phyloP scores from a whole-genome alignment of 1,140 invertebrate species.

The Dendroctonus ponderosae region DNA sequence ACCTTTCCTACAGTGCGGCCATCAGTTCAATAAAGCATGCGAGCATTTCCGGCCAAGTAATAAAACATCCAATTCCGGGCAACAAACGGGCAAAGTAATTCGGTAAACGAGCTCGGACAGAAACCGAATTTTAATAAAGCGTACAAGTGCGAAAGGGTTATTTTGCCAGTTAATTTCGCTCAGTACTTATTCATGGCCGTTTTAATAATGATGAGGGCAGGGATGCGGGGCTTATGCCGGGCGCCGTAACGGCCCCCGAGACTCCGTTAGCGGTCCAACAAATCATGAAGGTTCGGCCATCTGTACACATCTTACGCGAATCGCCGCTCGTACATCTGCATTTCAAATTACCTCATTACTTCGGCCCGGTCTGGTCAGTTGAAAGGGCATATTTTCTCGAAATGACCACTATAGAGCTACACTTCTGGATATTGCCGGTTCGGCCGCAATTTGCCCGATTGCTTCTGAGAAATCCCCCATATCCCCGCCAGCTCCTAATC shows the following conservation, averaged over 20 bases:
- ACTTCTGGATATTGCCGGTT: constrained; percentile 18
- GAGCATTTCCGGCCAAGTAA: neutral
- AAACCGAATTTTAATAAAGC: constrained; percentile 31
- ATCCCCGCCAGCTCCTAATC: too few relatives aligned
- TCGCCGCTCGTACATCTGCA: constrained; percentile 44
- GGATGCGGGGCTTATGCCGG: constrained; percentile 13
- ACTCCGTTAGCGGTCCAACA: constrained; percentile 45
- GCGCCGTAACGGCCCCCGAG: constrained; percentile 22
- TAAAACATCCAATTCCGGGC: neutral
- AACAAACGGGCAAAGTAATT: neutral
- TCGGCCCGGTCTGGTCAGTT: constrained; percentile 16
- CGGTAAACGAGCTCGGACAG: neutral
- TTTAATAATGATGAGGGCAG: constrained; percentile 37
- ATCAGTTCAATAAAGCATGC: neutral
- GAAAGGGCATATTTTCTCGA: constrained; percentile 32
- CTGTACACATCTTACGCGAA: constrained; percentile 45
- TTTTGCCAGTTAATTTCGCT: constrained; percentile 34
- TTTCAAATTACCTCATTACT: constrained; percentile 43
- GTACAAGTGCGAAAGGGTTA: constrained; percentile 33
- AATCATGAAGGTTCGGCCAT: constrained; percentile 45
- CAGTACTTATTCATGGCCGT: constrained; percentile 36
- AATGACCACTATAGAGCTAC: constrained; percentile 15
- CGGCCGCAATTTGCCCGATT: constrained; percentile 21
- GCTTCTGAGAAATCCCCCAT: neutral
- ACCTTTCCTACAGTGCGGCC: neutral